These are phyloP conservation scores for Lepidiolamprologus cunningtoni DNA, from an alignment of 2,113 vertebrate genomes.

Conservation along the genomic window DNA sequence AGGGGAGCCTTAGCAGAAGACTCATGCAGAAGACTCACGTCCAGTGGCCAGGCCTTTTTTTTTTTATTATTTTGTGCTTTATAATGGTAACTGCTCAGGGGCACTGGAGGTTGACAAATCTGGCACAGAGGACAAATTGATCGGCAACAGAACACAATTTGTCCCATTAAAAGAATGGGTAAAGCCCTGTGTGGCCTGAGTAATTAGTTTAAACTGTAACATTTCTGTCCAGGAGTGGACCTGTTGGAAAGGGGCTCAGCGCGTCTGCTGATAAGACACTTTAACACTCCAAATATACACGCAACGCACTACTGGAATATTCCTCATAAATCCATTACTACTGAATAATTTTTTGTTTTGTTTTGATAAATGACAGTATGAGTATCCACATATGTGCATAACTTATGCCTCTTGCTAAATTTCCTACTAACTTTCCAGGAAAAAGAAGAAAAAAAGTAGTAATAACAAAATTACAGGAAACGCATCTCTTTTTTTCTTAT, in stretches of 20 bases:
- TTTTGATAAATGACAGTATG: neutral
- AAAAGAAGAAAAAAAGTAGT: neutral
- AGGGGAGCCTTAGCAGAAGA: slow-evolving; percentile 42
- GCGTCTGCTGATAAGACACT: slow-evolving; percentile 31
- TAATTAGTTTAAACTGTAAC: slow-evolving; percentile 59
- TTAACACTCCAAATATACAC: neutral
- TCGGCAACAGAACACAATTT: slow-evolving; percentile 57
- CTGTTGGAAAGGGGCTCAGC: neutral
- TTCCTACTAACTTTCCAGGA: neutral
- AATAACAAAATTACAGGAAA: neutral
- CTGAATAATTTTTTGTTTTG: neutral
- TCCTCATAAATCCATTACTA: neutral
- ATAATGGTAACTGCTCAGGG: slow-evolving; percentile 49
- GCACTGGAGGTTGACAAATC: slow-evolving; percentile 59
- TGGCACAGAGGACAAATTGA: slow-evolving; percentile 62
- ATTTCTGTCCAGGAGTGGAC: slow-evolving; percentile 22
- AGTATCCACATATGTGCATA: neutral
- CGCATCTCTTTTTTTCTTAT: neutral
- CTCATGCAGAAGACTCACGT: slow-evolving; percentile 43
- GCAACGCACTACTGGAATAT: neutral
- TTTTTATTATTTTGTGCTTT: slow-evolving; percentile 7
- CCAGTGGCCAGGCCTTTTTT: slow-evolving; percentile 3
- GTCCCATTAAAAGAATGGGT: slow-evolving; percentile 53
- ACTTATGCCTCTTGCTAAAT: neutral
- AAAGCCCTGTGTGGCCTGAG: slow-evolving; percentile 30